Conservation (phyloP, 2,888 invertebrate species). For the Heteromurus nitidus region DNA sequence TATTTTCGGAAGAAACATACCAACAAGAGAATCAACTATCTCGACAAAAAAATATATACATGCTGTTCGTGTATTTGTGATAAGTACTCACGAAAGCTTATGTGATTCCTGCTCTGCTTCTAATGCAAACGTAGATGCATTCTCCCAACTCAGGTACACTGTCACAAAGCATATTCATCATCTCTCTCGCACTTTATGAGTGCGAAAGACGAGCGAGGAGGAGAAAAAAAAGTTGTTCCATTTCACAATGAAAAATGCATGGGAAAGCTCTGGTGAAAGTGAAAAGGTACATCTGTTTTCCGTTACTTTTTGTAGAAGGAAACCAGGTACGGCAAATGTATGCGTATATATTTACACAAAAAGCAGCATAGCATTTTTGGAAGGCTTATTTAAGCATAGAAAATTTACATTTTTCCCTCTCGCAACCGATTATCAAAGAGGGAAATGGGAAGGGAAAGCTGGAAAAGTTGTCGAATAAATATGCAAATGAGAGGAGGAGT, state of each 20-base stretch:
- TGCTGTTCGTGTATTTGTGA: too few species aligned
- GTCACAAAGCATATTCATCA: neutral
- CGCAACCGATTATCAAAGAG: neutral
- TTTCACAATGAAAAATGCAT: too few species aligned
- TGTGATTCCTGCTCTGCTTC: too few species aligned
- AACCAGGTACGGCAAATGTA: neutral
- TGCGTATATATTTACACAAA: too few species aligned
- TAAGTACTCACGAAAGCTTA: too few species aligned
- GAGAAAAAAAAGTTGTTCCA: neutral
- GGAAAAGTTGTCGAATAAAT: too few species aligned
- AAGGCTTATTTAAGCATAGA: neutral
- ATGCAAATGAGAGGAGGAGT: neutral
- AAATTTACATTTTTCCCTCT: neutral
- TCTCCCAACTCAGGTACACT: neutral
- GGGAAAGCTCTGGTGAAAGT: neutral
- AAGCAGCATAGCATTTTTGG: too few species aligned
- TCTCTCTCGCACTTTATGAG: neutral
- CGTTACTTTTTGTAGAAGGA: too few species aligned
- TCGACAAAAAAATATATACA: neutral
- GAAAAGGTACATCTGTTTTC: neutral
- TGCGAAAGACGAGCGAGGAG: neutral
- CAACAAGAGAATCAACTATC: neutral
- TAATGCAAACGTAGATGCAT: neutral
- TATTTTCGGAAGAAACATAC: neutral
- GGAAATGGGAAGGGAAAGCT: neutral